Evolutionary conservation across 2,113 vertebrate species (phyloP).

Genomic region (Centropus bengalensis): DNA sequence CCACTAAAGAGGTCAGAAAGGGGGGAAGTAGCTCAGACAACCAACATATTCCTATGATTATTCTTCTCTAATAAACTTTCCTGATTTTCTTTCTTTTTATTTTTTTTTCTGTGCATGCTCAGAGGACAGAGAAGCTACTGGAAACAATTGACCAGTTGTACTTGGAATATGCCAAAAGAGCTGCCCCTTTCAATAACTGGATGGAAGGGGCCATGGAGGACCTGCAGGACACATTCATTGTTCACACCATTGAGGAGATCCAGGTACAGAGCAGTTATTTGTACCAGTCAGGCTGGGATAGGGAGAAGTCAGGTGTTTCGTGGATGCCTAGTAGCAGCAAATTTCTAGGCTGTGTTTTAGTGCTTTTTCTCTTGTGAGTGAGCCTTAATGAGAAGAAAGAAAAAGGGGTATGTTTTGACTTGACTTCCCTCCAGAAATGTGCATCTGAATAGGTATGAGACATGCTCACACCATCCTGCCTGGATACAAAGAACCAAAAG

Average conservation of each 20-base stretch:
- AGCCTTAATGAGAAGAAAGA: not conserved
- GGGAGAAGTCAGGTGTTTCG: not conserved
- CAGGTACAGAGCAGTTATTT: constrained; percentile 79
- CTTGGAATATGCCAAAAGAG: constrained; percentile 96
- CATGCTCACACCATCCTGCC: not conserved
- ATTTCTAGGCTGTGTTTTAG: not conserved
- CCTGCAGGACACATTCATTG: constrained; percentile 97
- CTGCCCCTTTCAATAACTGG: constrained; percentile 99
- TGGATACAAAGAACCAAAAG: not conserved
- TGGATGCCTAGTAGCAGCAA: not conserved
- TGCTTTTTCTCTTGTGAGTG: not conserved
- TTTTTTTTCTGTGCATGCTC: not conserved
- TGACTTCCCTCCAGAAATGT: not conserved
- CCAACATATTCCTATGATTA: not conserved
- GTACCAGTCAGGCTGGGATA: not conserved
- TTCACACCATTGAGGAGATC: constrained; percentile 98
- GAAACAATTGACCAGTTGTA: constrained; percentile 98
- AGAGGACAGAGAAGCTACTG: constrained; percentile 96
- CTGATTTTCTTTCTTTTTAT: not conserved
- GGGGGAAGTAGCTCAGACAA: not conserved
- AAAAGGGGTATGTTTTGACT: not conserved
- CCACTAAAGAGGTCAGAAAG: not conserved
- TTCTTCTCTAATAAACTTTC: not conserved
- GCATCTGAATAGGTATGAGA: not conserved
- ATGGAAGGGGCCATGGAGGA: constrained; percentile 99